Evolutionary conservation across 2,113 vertebrate species (phyloP), one percentile per base, ranked within the genome.

Genomic region (Scalopus aquaticus): DNA sequence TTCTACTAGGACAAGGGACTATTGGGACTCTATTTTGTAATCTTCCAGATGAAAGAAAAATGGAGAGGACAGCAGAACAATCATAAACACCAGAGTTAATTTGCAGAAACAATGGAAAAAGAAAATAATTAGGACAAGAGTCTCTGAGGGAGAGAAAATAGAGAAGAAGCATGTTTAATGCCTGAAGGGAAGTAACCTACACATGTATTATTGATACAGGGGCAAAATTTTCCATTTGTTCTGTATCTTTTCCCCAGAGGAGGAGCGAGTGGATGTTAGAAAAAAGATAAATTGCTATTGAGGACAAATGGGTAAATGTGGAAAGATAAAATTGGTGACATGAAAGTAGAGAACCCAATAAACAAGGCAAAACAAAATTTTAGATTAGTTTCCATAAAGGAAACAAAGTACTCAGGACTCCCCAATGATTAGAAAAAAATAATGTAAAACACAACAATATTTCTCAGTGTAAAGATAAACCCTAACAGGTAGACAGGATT

Each of bases 61-160:
- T 28, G 64, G 70, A 65, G 22, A 80, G 30, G n/a, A 74, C 37
- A 72, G 6, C 6, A 79, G 65, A 95, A 58, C 10, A 51, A 49
- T 67, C 78, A 78, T 64, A 78, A 90, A 78, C 16, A 74, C 22
- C 17, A 76, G 35, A 49, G 32, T 84, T 73, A 82, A 87, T 88
- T 84, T 37, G 26, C 35, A 92, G 56, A 92, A 87, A 78, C n/a
- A 11, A 89, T 70, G 46, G 30, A 85, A 73, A 94, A 60, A 16
- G 32, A 92, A 88, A 60, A 87, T 83, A 92, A 95, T 81, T 90
- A 88, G 88, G 72, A 78, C 72, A 90, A 56, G 77, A 80, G 70
- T 90, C 90, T 87, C 95, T 62, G 24, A 77, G 80, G 70, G 51
- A 87, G 19, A 22, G 15, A 64, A 81, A 65, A 37, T 67, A 5